These are phyloP conservation scores for Spea multiplicata DNA, from an alignment of 2,113 vertebrate species.

Conservation along the genomic window DNA sequence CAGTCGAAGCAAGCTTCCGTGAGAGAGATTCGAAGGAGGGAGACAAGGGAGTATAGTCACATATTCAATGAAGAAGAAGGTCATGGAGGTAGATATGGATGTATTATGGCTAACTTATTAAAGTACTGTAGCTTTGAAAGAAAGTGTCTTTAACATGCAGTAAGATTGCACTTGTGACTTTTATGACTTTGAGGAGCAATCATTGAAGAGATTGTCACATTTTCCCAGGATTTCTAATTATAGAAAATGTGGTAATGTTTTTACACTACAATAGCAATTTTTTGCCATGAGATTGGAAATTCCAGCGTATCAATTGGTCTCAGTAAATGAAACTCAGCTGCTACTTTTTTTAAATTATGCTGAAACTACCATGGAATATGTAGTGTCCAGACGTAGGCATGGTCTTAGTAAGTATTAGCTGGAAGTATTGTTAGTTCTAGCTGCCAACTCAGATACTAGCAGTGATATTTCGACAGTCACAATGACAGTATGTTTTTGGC, in stretches of 20 bases:
- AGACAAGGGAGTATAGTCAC: too few relatives aligned
- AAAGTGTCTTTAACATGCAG: too few relatives aligned
- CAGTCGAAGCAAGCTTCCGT: too few relatives aligned
- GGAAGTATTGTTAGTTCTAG: constrained; percentile 8
- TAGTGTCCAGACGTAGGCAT: background rate
- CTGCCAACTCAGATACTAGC: constrained; percentile 19
- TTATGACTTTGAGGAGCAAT: too few relatives aligned
- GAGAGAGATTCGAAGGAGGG: too few relatives aligned
- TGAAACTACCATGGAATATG: constrained; percentile 12
- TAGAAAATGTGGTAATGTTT: constrained; percentile 1
- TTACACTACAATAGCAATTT: constrained; percentile 7
- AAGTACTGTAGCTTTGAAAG: too few relatives aligned
- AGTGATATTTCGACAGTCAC: constrained; percentile 17
- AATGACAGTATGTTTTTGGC: too few relatives aligned
- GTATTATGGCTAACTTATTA: too few relatives aligned
- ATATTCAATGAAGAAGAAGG: too few relatives aligned
- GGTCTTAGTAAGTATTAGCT: background rate
- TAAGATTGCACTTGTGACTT: too few relatives aligned
- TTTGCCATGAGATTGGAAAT: background rate
- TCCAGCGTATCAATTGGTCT: constrained; percentile 1
- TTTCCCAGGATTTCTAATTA: constrained; percentile 25
- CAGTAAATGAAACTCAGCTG: constrained; percentile 13
- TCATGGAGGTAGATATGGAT: too few relatives aligned
- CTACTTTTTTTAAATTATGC: constrained; percentile 32
- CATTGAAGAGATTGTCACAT: background rate